Base-by-base conservation (phyloP, 2,888 invertebrate species). In the Erannis defoliaria region DNA sequence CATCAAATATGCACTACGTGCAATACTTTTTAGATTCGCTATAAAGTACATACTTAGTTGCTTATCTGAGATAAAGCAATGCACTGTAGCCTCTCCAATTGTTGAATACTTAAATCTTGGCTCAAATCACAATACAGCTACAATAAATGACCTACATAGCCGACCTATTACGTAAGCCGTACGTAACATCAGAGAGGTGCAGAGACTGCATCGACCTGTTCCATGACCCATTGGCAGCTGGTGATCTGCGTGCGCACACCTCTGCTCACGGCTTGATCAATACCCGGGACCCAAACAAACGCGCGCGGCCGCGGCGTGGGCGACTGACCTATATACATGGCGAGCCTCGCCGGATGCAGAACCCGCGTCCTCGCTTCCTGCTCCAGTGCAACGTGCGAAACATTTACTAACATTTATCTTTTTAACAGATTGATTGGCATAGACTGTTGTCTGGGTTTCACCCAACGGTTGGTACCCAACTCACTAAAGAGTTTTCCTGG, bases 261-360 rank as follows among this genome's bases (percentile, higher is more conserved):
- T 64, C 51, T 46, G 43, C 72, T 69, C 66, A 67, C 55, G 64
- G 75, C 71, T 74, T 78, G 86, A 89, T 92, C 92, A 86, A 91
- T 91, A 91, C 80, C 71, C 67, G 81, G 77, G 88, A 92, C 91
- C 92, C 91, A 92, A 92, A 92, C 91, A 91, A 90, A 88, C 85
- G 77, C 75, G 80, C 80, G 80, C 75, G 74, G 83, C 80, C 77
- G 43, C 56, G 64, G 77, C 81, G 81, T 87, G 88, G 85, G 86
- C 89, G 81, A 85, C 74, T 91, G 90, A 90, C 91, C 91, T 84
- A 91, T 85, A 86, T 86, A 66, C 77, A 75, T 71, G 63, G 59
- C 40, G 53, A 55, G 31, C 37, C 43, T 29, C 21, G 43, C 56
- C 66, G 66, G 62, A 67, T 67, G 60, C 67, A 66, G 45, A 58